Conservation (phyloP, 2,888 invertebrate genomes). For the Drosophila planitibia region DNA sequence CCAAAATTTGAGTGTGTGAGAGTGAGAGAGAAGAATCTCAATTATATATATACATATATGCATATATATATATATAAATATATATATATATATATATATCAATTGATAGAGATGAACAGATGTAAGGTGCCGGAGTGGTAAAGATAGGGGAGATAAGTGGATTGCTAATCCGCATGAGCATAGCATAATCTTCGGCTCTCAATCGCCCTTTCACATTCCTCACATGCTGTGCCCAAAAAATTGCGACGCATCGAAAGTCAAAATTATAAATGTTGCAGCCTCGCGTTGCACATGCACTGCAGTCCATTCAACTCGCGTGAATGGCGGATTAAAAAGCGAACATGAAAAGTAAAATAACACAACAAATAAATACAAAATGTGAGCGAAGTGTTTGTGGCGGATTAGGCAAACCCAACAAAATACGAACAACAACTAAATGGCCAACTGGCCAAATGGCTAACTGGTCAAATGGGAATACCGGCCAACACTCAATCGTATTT, state of each 20-base stretch:
- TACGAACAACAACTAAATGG: constrained; percentile 26
- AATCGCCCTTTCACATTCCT: constrained; percentile 23
- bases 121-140: not conserved
- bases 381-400: constrained; percentile 10
- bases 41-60: not conserved
- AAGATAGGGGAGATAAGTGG: not conserved
- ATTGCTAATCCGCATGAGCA: not conserved
- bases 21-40: not conserved
- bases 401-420: constrained; percentile 22
- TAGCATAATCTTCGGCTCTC: not conserved
- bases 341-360: constrained; percentile 5
- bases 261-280: constrained; percentile 1
- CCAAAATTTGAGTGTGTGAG: not conserved
- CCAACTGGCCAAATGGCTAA: constrained; percentile 26
- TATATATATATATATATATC: not conserved
- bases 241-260: constrained; percentile 10
- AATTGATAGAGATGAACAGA: not conserved
- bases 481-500: constrained; percentile 12
- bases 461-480: constrained; percentile 25
- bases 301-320: constrained; percentile 38
- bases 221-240: not conserved
- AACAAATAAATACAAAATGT: not conserved
- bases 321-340: constrained; percentile 14
- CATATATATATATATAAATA: not conserved
- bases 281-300: constrained; percentile 12